These are phyloP conservation scores for Hafferia zeledoni DNA, from an alignment of 2,797 vertebrate genomes.

Conservation along the genomic window DNA sequence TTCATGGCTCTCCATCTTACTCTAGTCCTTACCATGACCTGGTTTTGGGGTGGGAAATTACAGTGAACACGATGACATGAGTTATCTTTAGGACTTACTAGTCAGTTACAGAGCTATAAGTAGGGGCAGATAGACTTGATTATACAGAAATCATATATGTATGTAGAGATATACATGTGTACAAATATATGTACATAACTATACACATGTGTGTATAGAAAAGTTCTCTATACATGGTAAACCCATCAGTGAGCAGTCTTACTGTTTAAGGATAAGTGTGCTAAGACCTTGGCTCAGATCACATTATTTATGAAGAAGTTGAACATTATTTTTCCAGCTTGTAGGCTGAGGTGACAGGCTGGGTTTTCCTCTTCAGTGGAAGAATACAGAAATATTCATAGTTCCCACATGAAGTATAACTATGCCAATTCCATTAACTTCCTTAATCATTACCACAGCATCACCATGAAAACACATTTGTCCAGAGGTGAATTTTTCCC, in stretches of 20 bases:
- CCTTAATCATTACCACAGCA: not conserved
- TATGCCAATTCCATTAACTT: not conserved
- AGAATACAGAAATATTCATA: slow-evolving; percentile 1
- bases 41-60: not conserved
- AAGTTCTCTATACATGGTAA: not conserved
- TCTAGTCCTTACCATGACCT: not conserved
- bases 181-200: not conserved
- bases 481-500: not conserved
- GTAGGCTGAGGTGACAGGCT: not conserved
- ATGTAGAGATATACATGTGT: not conserved
- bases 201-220: not conserved
- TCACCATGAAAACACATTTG: not conserved
- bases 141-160: not conserved
- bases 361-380: slow-evolving; percentile 43
- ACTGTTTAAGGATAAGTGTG: not conserved
- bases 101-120: not conserved
- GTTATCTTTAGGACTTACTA: not conserved
- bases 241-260: not conserved
- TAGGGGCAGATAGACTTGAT: not conserved
- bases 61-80: not conserved
- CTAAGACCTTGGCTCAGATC: slow-evolving; percentile 22
- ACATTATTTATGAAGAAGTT: slow-evolving; percentile 26
- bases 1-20: not conserved
- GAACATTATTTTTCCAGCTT: slow-evolving; percentile 63
- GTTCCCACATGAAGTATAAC: not conserved